Conservation (phyloP, 2,888 invertebrate genomes). For the Tetrapedia diversipes region DNA sequence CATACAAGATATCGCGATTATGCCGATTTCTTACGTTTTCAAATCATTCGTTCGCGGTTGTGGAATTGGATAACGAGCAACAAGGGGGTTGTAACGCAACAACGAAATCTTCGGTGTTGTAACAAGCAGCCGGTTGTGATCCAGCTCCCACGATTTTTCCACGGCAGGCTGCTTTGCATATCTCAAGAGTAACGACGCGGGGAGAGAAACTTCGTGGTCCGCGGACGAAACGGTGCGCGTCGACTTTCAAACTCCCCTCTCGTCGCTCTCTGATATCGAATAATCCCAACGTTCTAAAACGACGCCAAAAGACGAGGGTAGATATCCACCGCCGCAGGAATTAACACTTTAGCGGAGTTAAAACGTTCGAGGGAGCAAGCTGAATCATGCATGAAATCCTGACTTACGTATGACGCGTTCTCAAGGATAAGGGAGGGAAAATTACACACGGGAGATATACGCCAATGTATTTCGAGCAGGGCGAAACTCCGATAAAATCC, state of each 20-base stretch:
- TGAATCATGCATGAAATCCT: background rate
- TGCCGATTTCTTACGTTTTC: no score
- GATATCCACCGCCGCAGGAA: background rate
- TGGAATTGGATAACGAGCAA: slow-evolving; percentile 28
- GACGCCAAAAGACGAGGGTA: background rate
- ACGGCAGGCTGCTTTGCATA: background rate
- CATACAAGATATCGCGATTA: no score
- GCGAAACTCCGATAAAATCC: background rate
- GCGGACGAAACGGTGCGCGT: background rate
- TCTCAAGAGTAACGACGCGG: background rate
- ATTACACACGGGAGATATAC: background rate
- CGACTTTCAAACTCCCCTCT: background rate
- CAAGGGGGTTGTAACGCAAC: background rate
- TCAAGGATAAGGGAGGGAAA: background rate
- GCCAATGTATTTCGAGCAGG: background rate
- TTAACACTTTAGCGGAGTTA: slow-evolving; percentile 7
- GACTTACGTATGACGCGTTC: background rate
- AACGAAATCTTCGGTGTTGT: background rate
- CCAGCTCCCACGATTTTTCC: background rate
- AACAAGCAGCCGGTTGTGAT: background rate
- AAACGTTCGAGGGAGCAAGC: background rate
- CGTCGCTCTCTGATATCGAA: slow-evolving; percentile 6
- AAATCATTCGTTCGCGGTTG: slow-evolving; percentile 1
- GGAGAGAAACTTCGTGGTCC: background rate
- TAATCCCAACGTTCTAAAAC: background rate